Percentiles rank a stretch among this genome's conserved stretches.
Evolutionary conservation across 2,113 vertebrate genomes (phyloP).

Genomic region (Aptenodytes patagonicus): DNA sequence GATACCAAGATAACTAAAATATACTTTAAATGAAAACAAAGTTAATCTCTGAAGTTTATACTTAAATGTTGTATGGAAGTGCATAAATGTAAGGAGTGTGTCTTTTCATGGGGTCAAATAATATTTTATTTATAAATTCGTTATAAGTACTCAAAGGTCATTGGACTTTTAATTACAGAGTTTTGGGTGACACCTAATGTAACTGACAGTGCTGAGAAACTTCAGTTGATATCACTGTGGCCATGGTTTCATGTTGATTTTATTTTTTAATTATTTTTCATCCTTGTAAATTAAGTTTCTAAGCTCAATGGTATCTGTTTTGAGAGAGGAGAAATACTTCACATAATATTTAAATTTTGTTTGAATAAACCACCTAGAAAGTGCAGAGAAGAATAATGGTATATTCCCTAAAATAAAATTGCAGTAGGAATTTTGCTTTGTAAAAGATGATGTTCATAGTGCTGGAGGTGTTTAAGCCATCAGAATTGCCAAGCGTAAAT

Average conservation of each 20-base stretch:
- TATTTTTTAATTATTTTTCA: background rate
- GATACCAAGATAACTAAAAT: background rate
- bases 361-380: background rate
- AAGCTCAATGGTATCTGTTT: background rate
- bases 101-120: background rate
- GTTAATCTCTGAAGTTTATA: background rate
- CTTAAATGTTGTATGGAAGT: background rate
- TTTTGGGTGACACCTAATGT: background rate
- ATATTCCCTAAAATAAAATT: background rate
- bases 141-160: background rate
- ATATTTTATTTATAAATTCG: background rate
- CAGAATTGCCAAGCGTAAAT: slow-evolving; percentile 30
- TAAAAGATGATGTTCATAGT: slow-evolving; percentile 5
- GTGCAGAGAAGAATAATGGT: background rate
- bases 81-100: background rate
- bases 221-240: background rate
- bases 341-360: background rate
- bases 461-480: slow-evolving; percentile 33
- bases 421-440: slow-evolving; percentile 14
- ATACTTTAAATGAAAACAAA: background rate
- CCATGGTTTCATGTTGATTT: background rate
- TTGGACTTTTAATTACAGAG: background rate
- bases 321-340: background rate
- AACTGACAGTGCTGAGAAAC: background rate
- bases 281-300: background rate